Evolutionary conservation across 2,797 vertebrate species (phyloP).

Genomic region (Macroramphosus scolopax): DNA sequence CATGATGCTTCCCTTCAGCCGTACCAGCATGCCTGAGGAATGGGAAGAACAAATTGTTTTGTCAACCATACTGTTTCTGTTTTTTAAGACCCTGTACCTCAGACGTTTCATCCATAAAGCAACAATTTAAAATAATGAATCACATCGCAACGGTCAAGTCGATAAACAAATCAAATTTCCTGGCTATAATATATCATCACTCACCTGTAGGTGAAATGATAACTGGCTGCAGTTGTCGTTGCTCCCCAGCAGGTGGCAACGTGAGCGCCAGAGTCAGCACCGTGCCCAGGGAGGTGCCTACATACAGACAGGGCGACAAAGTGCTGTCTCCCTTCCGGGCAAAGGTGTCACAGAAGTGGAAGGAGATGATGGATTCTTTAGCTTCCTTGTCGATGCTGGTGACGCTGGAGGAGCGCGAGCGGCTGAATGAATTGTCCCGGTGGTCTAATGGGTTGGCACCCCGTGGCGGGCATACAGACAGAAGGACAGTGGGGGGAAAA

Average conservation of each 20-base stretch:
- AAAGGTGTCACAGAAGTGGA: conserved; percentile 92
- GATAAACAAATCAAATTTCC: too few relatives aligned
- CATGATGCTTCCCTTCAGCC: conserved; percentile 91
- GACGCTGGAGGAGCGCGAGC: conserved; percentile 96
- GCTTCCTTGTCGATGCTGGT: conserved; percentile 98
- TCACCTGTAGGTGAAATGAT: conserved; percentile 92
- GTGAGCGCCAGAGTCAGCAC: conserved; percentile 88
- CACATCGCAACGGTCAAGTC: neutral
- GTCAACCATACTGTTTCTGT: too few relatives aligned
- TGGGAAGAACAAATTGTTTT: neutral
- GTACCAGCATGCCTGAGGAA: conserved; percentile 87
- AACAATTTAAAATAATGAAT: too few relatives aligned
- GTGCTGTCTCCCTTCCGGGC: conserved; percentile 87
- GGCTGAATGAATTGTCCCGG: conserved; percentile 98
- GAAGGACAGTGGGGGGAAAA: conserved; percentile 78
- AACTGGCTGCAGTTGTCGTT: conserved; percentile 94
- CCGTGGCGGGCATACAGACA: conserved; percentile 83
- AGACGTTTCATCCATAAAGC: too few relatives aligned
- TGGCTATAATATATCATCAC: conserved; percentile 44
- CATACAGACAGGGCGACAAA: conserved; percentile 88
- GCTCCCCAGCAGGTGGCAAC: conserved; percentile 92
- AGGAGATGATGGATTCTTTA: conserved; percentile 90
- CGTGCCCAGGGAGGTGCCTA: conserved; percentile 93
- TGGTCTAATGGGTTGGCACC: conserved; percentile 87
- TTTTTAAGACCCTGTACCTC: too few relatives aligned